Evolutionary conservation across 2,888 invertebrate species (phyloP).

Genomic region (Lasioglossum zephyrum): DNA sequence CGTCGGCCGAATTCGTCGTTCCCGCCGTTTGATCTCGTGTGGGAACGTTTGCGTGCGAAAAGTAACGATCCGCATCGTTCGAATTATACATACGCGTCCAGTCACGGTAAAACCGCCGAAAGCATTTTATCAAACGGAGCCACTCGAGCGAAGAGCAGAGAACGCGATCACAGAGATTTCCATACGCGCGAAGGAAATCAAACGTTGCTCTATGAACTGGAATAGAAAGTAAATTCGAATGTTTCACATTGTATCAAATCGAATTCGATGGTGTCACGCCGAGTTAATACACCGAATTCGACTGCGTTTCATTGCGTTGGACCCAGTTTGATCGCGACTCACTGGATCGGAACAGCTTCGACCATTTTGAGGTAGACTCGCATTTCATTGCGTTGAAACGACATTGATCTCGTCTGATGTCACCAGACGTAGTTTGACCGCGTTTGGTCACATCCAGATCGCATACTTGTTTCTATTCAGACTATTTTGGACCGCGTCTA

Average conservation of each 20-base stretch:
- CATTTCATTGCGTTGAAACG: not conserved
- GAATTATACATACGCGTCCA: not conserved
- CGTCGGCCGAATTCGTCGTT: constrained; percentile 41
- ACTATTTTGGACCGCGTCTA: not conserved
- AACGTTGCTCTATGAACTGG: not conserved
- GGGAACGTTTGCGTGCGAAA: constrained; percentile 17
- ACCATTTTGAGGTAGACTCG: not conserved
- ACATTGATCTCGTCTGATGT: not conserved
- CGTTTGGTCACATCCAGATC: not conserved
- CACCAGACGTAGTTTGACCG: not conserved
- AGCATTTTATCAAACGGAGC: not conserved
- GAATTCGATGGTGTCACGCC: not conserved
- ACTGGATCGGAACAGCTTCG: not conserved
- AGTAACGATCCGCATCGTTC: not conserved
- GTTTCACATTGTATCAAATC: too few relatives aligned
- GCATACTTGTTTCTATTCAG: not conserved
- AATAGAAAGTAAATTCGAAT: not conserved
- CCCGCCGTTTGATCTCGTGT: constrained; percentile 34
- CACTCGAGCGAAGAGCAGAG: not conserved
- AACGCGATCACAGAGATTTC: not conserved
- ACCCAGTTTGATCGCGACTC: not conserved
- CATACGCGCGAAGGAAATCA: not conserved
- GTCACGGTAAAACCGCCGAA: not conserved
- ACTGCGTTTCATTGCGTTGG: not conserved
- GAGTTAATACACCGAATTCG: not conserved